Conservation (phyloP, 2,888 invertebrate genomes). For the Rhodophaea formosa region DNA sequence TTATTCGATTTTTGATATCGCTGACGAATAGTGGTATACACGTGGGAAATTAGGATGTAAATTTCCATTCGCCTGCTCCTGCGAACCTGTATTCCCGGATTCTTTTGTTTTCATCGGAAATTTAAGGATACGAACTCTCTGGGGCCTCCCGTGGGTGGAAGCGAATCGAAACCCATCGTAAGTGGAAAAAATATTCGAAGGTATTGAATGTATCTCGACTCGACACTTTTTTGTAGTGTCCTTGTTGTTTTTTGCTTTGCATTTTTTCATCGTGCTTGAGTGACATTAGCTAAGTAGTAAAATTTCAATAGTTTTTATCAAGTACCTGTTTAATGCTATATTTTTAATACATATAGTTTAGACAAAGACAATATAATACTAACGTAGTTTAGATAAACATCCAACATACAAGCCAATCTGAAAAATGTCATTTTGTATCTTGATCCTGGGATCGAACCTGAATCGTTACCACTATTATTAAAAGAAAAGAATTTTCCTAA, state of each 20-base stretch:
- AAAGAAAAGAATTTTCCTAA: no score
- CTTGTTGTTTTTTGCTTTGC: conserved; percentile 1
- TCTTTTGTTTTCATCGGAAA: conserved; percentile 76
- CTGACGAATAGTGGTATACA: conserved; percentile 68
- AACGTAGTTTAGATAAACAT: no score
- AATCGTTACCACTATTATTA: no score
- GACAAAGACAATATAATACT: no score
- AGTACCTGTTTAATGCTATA: no score
- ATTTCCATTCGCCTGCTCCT: conserved; percentile 68
- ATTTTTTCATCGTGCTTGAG: conserved; percentile 1
- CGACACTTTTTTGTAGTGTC: not conserved
- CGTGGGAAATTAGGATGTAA: conserved; percentile 81
- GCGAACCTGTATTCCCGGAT: conserved; percentile 68
- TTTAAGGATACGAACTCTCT: conserved; percentile 67
- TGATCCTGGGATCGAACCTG: no score
- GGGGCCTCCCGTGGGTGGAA: conserved; percentile 45
- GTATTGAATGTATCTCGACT: conserved; percentile 13
- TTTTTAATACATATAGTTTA: no score
- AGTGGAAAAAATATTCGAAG: conserved; percentile 28
- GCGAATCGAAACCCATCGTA: conserved; percentile 28
- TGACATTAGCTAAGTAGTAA: no score
- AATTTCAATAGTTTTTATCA: no score
- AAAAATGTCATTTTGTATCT: no score
- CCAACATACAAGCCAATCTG: no score
- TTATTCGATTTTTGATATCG: conserved; percentile 61